Conservation (phyloP, 2,113 vertebrate genomes). For the Sorex araneus region DNA sequence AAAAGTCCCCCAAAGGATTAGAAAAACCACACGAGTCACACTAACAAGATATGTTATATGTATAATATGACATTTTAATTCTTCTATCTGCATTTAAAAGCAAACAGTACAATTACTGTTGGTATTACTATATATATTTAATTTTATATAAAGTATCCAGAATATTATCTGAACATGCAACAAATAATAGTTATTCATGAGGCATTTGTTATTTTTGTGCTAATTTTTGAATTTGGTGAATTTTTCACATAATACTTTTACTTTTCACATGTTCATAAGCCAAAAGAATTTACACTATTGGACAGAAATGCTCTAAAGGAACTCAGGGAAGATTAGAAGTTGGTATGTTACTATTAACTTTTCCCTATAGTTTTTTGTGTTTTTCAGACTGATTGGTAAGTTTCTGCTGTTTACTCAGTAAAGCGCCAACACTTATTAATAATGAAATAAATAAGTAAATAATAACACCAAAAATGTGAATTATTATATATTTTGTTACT, state of each 20-base stretch:
- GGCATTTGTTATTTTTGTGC: not conserved
- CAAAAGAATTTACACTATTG: too few species aligned
- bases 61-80: not conserved
- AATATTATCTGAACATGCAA: not conserved
- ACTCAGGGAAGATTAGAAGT: not conserved
- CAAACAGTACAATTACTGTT: too few species aligned
- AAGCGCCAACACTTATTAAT: not conserved
- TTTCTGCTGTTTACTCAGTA: not conserved
- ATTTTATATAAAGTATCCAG: too few species aligned
- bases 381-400: not conserved
- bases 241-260: not conserved
- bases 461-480: too few species aligned
- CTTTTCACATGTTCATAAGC: not conserved
- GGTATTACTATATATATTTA: too few species aligned
- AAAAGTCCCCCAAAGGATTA: not conserved
- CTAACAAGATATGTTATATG: not conserved
- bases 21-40: not conserved
- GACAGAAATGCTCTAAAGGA: not conserved
- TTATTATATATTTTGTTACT: too few species aligned
- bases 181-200: not conserved
- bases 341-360: not conserved
- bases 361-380: not conserved
- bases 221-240: not conserved
- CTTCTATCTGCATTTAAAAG: not conserved
- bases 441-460: not conserved